Percentiles rank a stretch among this genome's conserved stretches.
phyloP scores from a whole-genome alignment of 2,888 invertebrate genomes.

The Ptychoptera contaminata region DNA sequence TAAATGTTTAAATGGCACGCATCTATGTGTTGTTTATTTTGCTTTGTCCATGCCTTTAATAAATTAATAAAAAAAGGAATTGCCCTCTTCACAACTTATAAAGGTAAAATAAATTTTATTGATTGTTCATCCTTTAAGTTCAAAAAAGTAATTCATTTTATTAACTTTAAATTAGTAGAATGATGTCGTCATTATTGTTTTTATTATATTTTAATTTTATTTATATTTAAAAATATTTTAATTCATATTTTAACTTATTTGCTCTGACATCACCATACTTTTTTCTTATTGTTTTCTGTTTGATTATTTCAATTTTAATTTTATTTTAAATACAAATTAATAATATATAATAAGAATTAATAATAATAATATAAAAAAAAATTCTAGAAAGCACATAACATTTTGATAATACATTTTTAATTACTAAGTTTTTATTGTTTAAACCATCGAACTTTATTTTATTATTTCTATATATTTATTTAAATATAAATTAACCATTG shows the following conservation, averaged over 20 bases:
- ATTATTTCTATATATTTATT: too few species aligned
- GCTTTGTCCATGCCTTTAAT: conserved; percentile 14
- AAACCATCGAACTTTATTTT: too few species aligned
- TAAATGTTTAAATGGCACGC: conserved; percentile 10
- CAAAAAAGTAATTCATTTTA: too few species aligned
- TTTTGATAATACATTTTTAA: conserved; percentile 3
- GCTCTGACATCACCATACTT: too few species aligned
- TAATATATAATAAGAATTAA: not conserved
- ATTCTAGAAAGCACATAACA: conserved; percentile 9
- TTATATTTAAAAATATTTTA: too few species aligned
- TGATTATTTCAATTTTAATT: too few species aligned
- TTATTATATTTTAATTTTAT: too few species aligned
- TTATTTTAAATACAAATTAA: too few species aligned
- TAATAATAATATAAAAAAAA: not conserved
- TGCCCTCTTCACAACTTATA: conserved; percentile 49
- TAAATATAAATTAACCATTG: too few species aligned
- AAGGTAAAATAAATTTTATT: conserved; percentile 32
- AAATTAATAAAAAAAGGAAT: conserved; percentile 34
- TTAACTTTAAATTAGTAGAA: not conserved
- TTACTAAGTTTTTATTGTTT: not conserved
- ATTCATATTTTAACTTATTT: too few species aligned
- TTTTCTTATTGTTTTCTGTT: too few species aligned
- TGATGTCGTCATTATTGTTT: conserved; percentile 1
- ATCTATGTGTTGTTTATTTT: conserved; percentile 17
- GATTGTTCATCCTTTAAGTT: too few species aligned